Evolutionary conservation across 2,888 invertebrate species (phyloP).

Genomic region (Lucinisca nassula): DNA sequence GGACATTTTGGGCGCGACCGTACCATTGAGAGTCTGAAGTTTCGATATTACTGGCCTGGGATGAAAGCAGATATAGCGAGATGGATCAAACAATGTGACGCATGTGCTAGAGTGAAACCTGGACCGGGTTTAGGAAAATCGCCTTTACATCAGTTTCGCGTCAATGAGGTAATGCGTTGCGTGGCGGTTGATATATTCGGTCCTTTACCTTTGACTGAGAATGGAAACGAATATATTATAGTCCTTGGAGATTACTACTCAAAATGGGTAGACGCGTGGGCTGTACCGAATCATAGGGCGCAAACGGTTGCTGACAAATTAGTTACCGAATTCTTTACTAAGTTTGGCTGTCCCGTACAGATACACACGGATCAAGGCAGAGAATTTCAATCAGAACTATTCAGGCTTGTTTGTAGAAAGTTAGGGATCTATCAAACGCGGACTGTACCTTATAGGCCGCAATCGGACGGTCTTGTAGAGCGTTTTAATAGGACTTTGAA

Average conservation of each 20-base stretch:
- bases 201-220: constrained; percentile 7
- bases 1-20: neutral
- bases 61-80: neutral
- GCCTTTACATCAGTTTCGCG: neutral
- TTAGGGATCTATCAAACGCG: neutral
- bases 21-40: neutral
- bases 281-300: constrained; percentile 22
- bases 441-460: neutral
- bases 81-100: neutral
- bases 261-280: constrained; percentile 22
- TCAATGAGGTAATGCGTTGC: neutral
- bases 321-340: constrained; percentile 24
- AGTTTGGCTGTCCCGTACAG: constrained; percentile 14
- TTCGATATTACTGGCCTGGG: neutral
- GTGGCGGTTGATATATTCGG: neutral
- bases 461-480: neutral
- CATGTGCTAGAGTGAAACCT: neutral
- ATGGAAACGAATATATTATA: constrained; percentile 19
- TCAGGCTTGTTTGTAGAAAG: neutral
- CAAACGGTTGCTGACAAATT: constrained; percentile 22
- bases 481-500: neutral
- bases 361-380: neutral
- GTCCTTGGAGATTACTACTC: constrained; percentile 16
- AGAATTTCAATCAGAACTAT: neutral
- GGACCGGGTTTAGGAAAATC: neutral